phyloP scores from a whole-genome alignment of 35 echinoderm and acorn worm species.

The Nesometra sesokonis region DNA sequence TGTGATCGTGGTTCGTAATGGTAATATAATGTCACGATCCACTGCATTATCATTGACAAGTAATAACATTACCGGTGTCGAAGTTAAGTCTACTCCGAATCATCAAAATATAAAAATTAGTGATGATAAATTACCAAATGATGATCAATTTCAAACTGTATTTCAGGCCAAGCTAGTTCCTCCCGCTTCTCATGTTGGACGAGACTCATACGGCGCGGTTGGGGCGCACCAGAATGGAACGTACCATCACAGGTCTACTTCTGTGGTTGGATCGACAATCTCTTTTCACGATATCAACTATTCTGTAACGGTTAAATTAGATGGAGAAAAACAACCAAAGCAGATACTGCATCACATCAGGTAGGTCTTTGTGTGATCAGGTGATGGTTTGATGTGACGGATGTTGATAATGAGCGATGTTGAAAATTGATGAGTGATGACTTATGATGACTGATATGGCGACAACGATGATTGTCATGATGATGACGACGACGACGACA shows the following conservation, averaged over 20 bases:
- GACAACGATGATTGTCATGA: neutral
- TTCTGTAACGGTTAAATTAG: conserved; percentile 6
- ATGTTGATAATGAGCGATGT: neutral
- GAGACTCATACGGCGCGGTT: no score
- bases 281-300: conserved; percentile 36
- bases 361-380: conserved; percentile 8
- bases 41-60: no score
- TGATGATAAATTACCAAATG: no score
- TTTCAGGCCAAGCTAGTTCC: neutral
- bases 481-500: neutral
- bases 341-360: conserved; percentile 6
- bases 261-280: neutral
- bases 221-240: no score
- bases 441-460: neutral
- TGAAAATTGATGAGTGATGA: neutral
- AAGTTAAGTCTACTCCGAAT: no score
- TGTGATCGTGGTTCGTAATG: no score
- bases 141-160: no score
- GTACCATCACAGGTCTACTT: neutral
- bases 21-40: no score
- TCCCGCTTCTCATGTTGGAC: neutral
- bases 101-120: no score
- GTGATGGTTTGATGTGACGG: neutral
- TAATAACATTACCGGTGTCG: no score
- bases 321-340: neutral